Percentiles rank a stretch among this genome's conserved stretches.
Evolutionary conservation across 1,140 invertebrate genomes (phyloP).

Genomic region (Samia ricini): DNA sequence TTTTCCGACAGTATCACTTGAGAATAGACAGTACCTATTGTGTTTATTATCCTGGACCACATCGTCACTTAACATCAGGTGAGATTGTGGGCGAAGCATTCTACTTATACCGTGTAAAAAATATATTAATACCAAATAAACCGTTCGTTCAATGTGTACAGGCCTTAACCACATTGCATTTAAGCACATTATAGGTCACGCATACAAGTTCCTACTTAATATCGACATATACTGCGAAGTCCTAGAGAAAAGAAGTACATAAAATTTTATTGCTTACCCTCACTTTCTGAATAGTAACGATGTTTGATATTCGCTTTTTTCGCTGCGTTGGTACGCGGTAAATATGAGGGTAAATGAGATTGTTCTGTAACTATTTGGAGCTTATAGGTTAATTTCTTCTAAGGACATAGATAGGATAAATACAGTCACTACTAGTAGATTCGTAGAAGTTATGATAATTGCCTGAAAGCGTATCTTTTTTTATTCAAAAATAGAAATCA

Average conservation of each 20-base stretch:
- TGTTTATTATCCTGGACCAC: too few relatives aligned
- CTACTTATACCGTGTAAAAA: too few relatives aligned
- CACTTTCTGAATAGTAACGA: slow-evolving; percentile 8
- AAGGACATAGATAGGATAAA: too few relatives aligned
- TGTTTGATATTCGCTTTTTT: not conserved
- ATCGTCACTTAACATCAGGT: too few relatives aligned
- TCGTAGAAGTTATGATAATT: too few relatives aligned
- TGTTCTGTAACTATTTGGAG: not conserved
- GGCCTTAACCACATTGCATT: slow-evolving; percentile 4
- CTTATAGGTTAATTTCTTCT: not conserved
- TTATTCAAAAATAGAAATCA: too few relatives aligned
- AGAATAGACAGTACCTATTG: too few relatives aligned
- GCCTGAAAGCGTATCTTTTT: too few relatives aligned
- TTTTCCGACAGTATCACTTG: too few relatives aligned
- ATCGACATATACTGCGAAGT: not conserved
- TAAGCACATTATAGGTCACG: slow-evolving; percentile 1
- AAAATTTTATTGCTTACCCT: slow-evolving; percentile 11
- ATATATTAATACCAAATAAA: not conserved
- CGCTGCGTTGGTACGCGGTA: not conserved
- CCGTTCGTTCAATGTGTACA: not conserved
- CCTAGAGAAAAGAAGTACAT: slow-evolving; percentile 3
- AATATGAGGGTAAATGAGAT: not conserved
- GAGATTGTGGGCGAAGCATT: too few relatives aligned
- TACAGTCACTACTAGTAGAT: too few relatives aligned
- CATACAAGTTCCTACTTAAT: not conserved